Conservation (phyloP, 92 coral and sea anemone species). For the Bergia puertoricense region DNA sequence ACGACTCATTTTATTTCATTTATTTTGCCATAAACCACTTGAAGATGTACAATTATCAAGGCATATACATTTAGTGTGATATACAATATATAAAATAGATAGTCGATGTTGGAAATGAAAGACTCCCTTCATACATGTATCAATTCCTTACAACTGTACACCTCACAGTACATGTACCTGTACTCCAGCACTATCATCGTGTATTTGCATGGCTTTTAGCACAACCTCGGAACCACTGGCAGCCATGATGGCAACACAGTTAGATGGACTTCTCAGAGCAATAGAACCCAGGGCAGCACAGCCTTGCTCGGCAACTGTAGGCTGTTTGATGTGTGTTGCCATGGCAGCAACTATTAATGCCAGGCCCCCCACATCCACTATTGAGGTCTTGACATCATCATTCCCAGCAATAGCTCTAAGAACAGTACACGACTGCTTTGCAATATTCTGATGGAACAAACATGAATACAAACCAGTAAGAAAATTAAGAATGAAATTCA, state of each 20-base stretch:
- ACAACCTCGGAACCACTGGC: conserved; percentile 83
- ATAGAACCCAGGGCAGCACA: conserved; percentile 86
- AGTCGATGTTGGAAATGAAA: no score
- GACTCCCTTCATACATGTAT: no score
- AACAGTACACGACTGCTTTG: conserved; percentile 81
- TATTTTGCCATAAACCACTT: no score
- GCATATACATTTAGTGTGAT: no score
- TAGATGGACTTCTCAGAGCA: conserved; percentile 70
- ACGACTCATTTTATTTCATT: no score
- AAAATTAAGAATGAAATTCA: no score
- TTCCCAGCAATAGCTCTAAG: conserved; percentile 81
- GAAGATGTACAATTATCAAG: no score
- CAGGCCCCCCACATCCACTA: conserved; percentile 78
- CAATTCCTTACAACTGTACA: conserved; percentile 11
- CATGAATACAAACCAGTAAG: background rate
- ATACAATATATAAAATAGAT: no score
- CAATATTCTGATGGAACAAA: conserved; percentile 60
- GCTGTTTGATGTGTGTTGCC: conserved; percentile 79
- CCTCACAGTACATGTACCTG: conserved; percentile 40
- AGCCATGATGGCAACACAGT: conserved; percentile 71
- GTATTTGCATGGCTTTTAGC: conserved; percentile 85
- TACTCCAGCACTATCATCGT: conserved; percentile 62
- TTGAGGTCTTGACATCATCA: conserved; percentile 85
- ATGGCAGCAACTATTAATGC: conserved; percentile 77
- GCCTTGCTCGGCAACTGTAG: conserved; percentile 85